These are phyloP conservation scores for Selenia dentaria DNA, from an alignment of 2,888 invertebrate species.

Conservation along the genomic window DNA sequence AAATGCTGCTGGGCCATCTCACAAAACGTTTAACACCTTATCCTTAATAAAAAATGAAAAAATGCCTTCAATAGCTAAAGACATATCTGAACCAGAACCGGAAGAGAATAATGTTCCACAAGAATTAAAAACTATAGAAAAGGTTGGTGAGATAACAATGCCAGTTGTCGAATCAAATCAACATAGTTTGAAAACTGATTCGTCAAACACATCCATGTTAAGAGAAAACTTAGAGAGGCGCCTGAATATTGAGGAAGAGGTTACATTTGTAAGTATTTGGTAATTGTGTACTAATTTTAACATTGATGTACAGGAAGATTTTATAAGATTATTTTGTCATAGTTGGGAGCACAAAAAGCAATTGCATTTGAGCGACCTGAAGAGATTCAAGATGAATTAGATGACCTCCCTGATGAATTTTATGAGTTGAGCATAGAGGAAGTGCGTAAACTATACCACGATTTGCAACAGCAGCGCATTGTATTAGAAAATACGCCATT, in stretches of 20 bases:
- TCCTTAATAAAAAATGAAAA: conserved; percentile 43
- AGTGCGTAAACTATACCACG: conserved; percentile 89
- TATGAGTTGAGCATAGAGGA: conserved; percentile 94
- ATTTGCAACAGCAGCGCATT: conserved; percentile 87
- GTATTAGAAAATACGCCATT: conserved; percentile 90
- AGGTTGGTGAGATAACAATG: not conserved
- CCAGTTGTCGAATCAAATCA: conserved; percentile 16
- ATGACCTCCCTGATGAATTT: conserved; percentile 94
- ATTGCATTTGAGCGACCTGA: conserved; percentile 88
- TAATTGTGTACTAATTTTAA: not conserved
- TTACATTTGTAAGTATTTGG: conserved; percentile 72
- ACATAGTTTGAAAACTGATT: conserved; percentile 19
- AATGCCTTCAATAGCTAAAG: conserved; percentile 11
- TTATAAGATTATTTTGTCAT: conserved; percentile 16
- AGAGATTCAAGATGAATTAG: conserved; percentile 80
- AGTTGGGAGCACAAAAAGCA: conserved; percentile 91
- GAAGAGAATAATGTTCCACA: not conserved
- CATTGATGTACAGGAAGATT: not conserved
- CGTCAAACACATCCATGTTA: conserved; percentile 36
- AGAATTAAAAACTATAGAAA: conserved; percentile 5
- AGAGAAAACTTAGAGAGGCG: conserved; percentile 67
- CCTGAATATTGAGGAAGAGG: conserved; percentile 75
- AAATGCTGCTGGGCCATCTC: conserved; percentile 40
- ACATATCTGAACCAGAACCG: conserved; percentile 21
- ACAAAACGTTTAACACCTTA: conserved; percentile 47